A percentile compares a stretch with the other conserved stretches of the same genome.
phyloP scores from a whole-genome alignment of 2,888 invertebrate genomes.

The Schizaphis graminum region DNA sequence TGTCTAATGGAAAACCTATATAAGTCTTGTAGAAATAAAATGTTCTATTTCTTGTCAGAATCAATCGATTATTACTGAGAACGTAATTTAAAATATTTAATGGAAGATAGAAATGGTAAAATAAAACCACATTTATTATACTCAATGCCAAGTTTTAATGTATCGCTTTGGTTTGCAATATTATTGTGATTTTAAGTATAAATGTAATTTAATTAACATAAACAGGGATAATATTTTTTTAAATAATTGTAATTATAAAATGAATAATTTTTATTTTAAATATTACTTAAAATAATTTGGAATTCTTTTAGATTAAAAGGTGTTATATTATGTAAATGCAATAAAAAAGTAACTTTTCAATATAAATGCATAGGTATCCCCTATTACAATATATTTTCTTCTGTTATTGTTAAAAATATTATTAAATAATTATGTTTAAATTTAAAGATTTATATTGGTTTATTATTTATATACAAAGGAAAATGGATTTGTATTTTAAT shows the following conservation, averaged over 20 bases:
- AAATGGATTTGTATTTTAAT: too few species aligned
- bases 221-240: background rate
- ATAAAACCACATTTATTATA: background rate
- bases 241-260: background rate
- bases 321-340: background rate
- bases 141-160: background rate
- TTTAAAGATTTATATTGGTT: too few species aligned
- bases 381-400: background rate
- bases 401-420: background rate
- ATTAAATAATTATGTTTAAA: too few species aligned
- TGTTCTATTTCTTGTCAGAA: background rate
- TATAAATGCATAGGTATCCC: background rate
- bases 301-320: background rate
- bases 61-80: conserved; percentile 5
- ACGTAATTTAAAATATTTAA: conserved; percentile 10
- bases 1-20: conserved; percentile 3
- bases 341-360: background rate
- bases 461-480: too few species aligned
- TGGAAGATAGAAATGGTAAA: conserved; percentile 1
- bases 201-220: conserved; percentile 1
- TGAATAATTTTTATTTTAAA: conserved; percentile 10
- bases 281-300: background rate
- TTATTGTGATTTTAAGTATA: background rate
- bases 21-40: background rate
- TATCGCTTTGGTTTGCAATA: background rate